Evolutionary conservation across 2,113 vertebrate species (phyloP), one percentile per base, ranked within the genome.

Genomic region (Tragelaphus strepsiceros): DNA sequence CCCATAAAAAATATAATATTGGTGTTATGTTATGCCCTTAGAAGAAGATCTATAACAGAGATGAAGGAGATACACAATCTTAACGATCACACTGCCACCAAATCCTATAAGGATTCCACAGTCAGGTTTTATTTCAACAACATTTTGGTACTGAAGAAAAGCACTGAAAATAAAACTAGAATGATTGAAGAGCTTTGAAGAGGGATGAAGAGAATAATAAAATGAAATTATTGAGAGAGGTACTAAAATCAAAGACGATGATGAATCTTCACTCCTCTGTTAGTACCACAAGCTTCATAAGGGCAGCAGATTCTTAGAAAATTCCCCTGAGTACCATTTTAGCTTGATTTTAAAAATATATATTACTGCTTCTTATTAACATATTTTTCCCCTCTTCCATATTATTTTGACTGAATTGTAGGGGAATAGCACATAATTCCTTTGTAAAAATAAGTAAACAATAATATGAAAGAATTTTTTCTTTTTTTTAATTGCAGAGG

Each of bases 221-320:
- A 97, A 56, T 54, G 53, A 93, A 93, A 97, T 91, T 86, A 93
- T 32, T 5, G 17, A n/a, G 71, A 26, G 35, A 93, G 24, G 30
- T 43, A 7, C 88, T 97, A 89, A 96, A 96, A 91, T 94, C 93
- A 92, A 85, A 92, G 87, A 24, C 90, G 67, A n/a, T 17, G 35
- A 78, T 54, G 74, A 49, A 86, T 67, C 39, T 96, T 93, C 9
- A 43, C 16, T 62, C 28, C 46, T 62, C 24, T 85, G 2, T 62
- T 53, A 61, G 51, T 2, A 56, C 43, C 58, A 21, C 9, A 46
- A 13, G 35, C 39, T 95, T 77, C 32, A 58, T 17, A 22, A 54
- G 43, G 90, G 2, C 26, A 90, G 32, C 21, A 35, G 19, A 83
- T 56, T 62, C 32, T 77, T 90, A 26, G 12, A 53, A 59, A 81